Conservation (phyloP, 2,113 vertebrate species). For the Phrynosoma platyrhinos region DNA sequence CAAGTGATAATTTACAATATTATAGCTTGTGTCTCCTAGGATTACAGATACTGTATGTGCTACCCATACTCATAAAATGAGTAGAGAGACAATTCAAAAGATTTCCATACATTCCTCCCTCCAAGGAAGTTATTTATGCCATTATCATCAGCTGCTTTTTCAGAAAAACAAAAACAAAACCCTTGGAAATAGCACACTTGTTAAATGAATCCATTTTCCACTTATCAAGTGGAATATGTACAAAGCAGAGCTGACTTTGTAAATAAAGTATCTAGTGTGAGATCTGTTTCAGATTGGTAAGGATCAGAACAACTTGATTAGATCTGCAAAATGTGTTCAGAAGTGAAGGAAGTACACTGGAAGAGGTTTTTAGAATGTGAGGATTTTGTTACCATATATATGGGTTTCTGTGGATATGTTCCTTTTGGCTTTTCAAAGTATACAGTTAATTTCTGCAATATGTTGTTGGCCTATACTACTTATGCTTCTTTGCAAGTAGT, state of each 20-base stretch:
- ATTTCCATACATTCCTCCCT: background rate
- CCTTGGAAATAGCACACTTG: constrained; percentile 33
- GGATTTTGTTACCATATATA: background rate
- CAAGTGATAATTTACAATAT: constrained; percentile 80
- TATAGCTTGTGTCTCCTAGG: constrained; percentile 69
- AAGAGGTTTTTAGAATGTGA: background rate
- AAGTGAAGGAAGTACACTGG: constrained; percentile 34
- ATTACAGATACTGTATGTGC: constrained; percentile 73
- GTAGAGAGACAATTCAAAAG: background rate
- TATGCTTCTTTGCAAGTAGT: background rate
- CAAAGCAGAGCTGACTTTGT: constrained; percentile 6
- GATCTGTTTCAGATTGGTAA: constrained; percentile 46
- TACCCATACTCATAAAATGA: constrained; percentile 50
- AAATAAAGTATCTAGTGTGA: constrained; percentile 34
- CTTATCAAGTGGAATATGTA: constrained; percentile 32
- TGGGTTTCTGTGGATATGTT: background rate
- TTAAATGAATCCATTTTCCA: constrained; percentile 54
- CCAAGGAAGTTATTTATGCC: constrained; percentile 38
- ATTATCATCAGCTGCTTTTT: constrained; percentile 54
- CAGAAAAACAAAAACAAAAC: background rate
- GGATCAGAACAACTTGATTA: constrained; percentile 29
- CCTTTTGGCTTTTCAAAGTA: background rate
- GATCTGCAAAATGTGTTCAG: constrained; percentile 6
- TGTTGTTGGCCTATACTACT: background rate
- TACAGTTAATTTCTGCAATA: background rate